phyloP scores from a whole-genome alignment of 2,113 vertebrate genomes.

The Callithrix jacchus region DNA sequence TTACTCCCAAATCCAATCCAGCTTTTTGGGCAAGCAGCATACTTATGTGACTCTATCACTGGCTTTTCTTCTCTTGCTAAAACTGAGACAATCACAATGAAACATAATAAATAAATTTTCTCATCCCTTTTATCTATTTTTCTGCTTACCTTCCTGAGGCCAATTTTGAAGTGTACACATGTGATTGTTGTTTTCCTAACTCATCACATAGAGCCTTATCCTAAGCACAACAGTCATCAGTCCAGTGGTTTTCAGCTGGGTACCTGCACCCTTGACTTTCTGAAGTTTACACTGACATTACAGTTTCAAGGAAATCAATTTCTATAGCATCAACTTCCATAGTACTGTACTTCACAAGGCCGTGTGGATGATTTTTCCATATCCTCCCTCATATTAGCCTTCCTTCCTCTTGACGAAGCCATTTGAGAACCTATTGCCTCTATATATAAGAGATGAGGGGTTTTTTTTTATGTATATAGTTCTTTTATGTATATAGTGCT shows the following conservation, averaged over 20 bases:
- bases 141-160: not conserved
- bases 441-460: not conserved
- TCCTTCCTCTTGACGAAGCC: not conserved
- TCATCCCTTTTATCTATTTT: not conserved
- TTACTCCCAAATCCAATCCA: constrained; percentile 35
- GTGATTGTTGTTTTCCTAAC: not conserved
- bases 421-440: not conserved
- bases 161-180: not conserved
- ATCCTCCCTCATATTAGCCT: not conserved
- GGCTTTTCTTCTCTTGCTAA: fast-evolving
- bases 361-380: not conserved
- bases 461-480: not conserved
- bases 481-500: not conserved
- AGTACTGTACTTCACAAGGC: not conserved
- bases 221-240: not conserved
- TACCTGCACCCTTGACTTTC: not conserved
- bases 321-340: not conserved
- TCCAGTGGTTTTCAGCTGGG: not conserved
- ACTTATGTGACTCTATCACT: fast-evolving
- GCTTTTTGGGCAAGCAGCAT: not conserved
- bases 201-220: not conserved
- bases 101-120: not conserved
- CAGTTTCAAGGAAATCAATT: not conserved
- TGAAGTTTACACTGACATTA: not conserved
- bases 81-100: not conserved